A percentile compares a stretch with the other conserved stretches of the same genome.
Conservation (phyloP, 2,797 vertebrate genomes). For the Chiloscyllium punctatum region DNA sequence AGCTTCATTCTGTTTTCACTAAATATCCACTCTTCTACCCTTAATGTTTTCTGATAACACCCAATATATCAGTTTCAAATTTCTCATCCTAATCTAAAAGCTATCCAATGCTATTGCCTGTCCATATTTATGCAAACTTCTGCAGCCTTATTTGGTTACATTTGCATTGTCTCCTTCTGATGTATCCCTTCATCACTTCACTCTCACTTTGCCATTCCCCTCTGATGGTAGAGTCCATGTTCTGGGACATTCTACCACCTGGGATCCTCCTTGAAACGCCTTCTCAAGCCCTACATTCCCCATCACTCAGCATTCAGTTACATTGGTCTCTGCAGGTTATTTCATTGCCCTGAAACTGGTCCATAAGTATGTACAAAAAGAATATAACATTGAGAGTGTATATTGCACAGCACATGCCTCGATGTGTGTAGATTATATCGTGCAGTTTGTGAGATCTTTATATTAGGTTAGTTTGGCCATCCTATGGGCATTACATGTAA, state of each 20-base stretch:
- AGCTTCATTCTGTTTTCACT: background rate
- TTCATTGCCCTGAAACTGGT: background rate
- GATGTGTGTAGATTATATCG: background rate
- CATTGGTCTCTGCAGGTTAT: background rate
- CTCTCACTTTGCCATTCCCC: background rate
- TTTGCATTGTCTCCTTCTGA: background rate
- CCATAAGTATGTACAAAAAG: background rate
- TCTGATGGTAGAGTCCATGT: background rate
- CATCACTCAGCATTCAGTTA: background rate
- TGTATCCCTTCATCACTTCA: background rate
- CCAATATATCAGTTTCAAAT: background rate
- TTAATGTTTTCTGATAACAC: background rate
- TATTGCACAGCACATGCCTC: background rate
- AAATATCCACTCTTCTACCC: background rate
- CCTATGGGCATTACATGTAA: background rate
- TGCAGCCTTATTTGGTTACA: background rate
- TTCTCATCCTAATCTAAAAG: background rate
- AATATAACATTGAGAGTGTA: background rate
- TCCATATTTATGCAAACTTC: background rate
- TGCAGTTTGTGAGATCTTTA: background rate
- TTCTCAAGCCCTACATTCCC: background rate
- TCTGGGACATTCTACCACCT: background rate
- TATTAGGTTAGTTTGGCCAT: background rate
- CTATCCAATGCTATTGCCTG: background rate
- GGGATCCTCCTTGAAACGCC: background rate